Evolutionary conservation across 1,140 invertebrate species (phyloP), one percentile per base, ranked within the genome.

Genomic region (Bombyx mori): DNA sequence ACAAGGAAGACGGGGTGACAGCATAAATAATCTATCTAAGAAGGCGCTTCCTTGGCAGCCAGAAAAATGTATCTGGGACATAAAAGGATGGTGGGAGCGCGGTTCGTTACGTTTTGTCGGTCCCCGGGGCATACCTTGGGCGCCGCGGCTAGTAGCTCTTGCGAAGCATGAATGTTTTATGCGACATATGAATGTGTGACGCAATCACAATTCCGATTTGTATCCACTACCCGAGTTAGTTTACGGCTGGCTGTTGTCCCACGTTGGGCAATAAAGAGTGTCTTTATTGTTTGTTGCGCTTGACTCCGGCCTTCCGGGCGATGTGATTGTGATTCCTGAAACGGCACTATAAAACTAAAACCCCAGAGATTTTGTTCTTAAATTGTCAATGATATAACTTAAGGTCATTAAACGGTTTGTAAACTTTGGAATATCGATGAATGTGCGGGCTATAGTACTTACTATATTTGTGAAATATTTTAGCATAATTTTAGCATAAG

Each of bases 101-200:
- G 76, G 75, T 82, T 84, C 78, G 79, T 84, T 84, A 81, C 75
- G 63, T 82, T 82, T 82, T 82, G 81, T 82, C 60, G 68, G 59
- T 71, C 81, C 71, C 81, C 47, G 51, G 81, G 77, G 79, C 64
- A 64, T 63, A 60, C 66, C 73, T 75, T 65, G 60, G 60, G 63
- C 61, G 44, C 58, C 60, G 62, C 52, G 58, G 56, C 66, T 63
- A 65, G 53, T 67, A 56, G 61, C 64, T 62, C 55, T 60, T 52
- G 56, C 62, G 48, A 56, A 62, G 69, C 76, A 75, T 77, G 77
- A 84, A 79, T 82, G 71, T 80, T 81, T 81, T 79, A 80, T 71
- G 67, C 65, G 54, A 59, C 69, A 69, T 35, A 35, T 35, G 26
- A 35, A 35, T 35, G 26, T 35, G 26, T 35, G 26, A 35, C 26